Evolutionary conservation across 2,797 vertebrate genomes (phyloP), one percentile per base, ranked within the genome.

Genomic region (Otus scops): DNA sequence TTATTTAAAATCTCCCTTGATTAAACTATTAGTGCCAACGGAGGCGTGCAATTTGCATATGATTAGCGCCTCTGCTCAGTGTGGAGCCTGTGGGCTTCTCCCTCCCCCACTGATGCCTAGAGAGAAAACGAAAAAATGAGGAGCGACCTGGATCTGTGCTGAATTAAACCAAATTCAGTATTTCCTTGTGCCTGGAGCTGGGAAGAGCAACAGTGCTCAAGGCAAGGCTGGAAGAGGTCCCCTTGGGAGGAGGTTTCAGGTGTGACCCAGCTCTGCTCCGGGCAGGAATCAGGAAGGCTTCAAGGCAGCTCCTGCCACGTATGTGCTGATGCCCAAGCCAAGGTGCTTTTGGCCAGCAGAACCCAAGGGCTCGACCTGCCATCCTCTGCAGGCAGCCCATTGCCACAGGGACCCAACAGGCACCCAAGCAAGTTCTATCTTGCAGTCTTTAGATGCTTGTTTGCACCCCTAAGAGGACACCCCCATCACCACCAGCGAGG

Each of bases 1-100:
- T 92, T 96, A 94, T 91, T 95, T 80, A 92, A 95, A 93, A 94
- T 81, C 83, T 93, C 92, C 93, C 82, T 85, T 97, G 93, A 94
- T 95, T 95, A 95, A 95, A 89, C 84, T 83, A 84, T 95, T 95
- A 95, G 92, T 92, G 95, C 84, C 84, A 95, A 69, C 5, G 1
- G 61, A 95, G 89, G 88, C 92, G 60, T 85, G 77, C 85, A 94
- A 96, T 97, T 96, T 96, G 85, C 96, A 97, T 95, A 74, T 0
- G 19, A 97, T 95, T 95, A 96, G 79, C 0, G 56, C 47, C 82
- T 96, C 86, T 84, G 75, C 92, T 88, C 79, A 13, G 41, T 5
- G 24, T 17, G 0, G 61, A 83, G 86, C 88, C 78, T 36, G 65
- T 71, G 86, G 83, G 71, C 61, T 93, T 57, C 85, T 88, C 82